phyloP scores from a whole-genome alignment of 2,888 invertebrate species.

The Cecidostiba fungosa region DNA sequence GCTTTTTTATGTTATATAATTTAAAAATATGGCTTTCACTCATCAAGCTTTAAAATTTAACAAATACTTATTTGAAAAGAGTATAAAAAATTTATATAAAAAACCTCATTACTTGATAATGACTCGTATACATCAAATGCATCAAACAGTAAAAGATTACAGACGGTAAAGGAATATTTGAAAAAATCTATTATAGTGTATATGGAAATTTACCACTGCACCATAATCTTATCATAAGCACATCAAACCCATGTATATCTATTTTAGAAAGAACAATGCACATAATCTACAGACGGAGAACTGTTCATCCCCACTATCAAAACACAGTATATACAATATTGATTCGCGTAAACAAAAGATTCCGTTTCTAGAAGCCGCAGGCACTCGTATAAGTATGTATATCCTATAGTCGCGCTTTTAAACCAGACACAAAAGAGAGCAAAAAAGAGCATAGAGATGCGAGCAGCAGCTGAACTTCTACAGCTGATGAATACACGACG shows the following conservation, averaged over 20 bases:
- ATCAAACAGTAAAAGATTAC: not conserved
- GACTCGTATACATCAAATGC: not conserved
- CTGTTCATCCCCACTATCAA: not conserved
- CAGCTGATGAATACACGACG: slow-evolving; percentile 10
- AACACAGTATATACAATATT: slow-evolving; percentile 10
- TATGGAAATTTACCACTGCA: not conserved
- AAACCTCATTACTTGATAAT: not conserved
- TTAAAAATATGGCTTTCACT: not conserved
- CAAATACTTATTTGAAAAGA: no score
- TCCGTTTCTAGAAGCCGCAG: not conserved
- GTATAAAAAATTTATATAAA: not conserved
- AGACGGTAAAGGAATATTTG: not conserved
- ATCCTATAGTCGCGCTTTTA: slow-evolving; percentile 22
- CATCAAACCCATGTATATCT: not conserved
- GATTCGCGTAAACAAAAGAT: slow-evolving; percentile 50
- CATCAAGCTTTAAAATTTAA: not conserved
- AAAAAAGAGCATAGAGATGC: not conserved
- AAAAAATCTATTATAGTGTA: not conserved
- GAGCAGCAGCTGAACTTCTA: slow-evolving; percentile 20
- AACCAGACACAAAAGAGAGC: slow-evolving; percentile 27
- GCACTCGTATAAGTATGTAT: not conserved
- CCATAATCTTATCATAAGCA: not conserved
- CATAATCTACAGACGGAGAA: not conserved
- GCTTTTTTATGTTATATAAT: not conserved
- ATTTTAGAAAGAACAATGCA: slow-evolving; percentile 4